Evolutionary conservation across 92 coral and sea anemone species (phyloP), one percentile per base, ranked within the genome.

Genomic region (Bergia sp.): DNA sequence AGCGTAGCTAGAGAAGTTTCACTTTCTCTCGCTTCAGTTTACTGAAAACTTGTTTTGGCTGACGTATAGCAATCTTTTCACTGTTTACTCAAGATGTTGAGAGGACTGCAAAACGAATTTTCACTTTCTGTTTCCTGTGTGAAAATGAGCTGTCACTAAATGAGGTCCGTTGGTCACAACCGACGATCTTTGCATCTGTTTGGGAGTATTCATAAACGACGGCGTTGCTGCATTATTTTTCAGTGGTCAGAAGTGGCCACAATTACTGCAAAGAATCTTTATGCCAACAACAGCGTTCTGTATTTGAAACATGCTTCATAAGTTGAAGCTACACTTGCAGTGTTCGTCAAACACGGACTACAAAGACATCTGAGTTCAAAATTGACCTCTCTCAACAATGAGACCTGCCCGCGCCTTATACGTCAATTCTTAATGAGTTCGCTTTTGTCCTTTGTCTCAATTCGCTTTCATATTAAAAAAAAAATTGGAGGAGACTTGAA

Each of bases 61-160:
- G 41, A 69, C 6, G 29, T 36, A 37, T 69, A 73, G 79, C 20
- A 10, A 29, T 84, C 50, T 40, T 44, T 7, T 13, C 5, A 37
- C 66, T 45, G 87, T 44, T 84, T 44, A 37, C 37, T 36, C 5
- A 53, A 37, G 29, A 16, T 45, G 13, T 42, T n/a, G n/a, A 72
- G 61, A 37, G 66, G 55, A 13, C 41, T 71, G 45, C 12, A 37
- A 84, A 84, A 84, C 45, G 47, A 13, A 41, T 43, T 84, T 37
- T 84, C 79, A 15, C 50, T 50, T 67, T 45, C 39, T 9, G 39
- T 73, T 47, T 67, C 87, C 79, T 84, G 87, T 72, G 87, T n/a
- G 77, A 72, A 47, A 84, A 84, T 72, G 79, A 84, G 64, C 79
- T 84, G 87, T 84, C 87, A 71, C n/a, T 44, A 23, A 67, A 67